Evolutionary conservation across 1,140 invertebrate genomes (phyloP).

Genomic region (Eriocheir sinensis): DNA sequence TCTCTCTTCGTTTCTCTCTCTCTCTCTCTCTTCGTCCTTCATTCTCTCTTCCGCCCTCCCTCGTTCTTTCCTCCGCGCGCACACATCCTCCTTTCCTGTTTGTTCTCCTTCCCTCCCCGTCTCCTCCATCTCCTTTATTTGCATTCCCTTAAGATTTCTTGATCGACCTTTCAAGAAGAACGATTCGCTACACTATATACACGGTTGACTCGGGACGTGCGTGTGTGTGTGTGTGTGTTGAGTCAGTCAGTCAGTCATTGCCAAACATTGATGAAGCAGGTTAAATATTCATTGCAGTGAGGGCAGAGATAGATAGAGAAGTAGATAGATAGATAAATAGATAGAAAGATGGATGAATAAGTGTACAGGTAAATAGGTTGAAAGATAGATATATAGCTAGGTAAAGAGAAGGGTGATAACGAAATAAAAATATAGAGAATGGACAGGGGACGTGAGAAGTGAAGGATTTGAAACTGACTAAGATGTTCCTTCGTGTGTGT

Average conservation of each 20-base stretch:
- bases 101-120: not conserved
- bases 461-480: too few species aligned
- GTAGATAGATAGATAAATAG: not conserved
- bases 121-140: not conserved
- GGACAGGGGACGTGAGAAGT: too few species aligned
- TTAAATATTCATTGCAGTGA: too few species aligned
- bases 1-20: not conserved
- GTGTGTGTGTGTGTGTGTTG: conserved; percentile 7
- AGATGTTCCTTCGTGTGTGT: too few species aligned
- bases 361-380: not conserved
- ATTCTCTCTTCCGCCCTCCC: not conserved
- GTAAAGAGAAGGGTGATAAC: too few species aligned
- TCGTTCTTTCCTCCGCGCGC: not conserved
- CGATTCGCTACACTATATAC: not conserved
- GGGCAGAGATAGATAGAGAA: not conserved
- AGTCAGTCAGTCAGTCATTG: not conserved
- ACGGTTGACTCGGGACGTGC: not conserved
- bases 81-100: not conserved
- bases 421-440: too few species aligned
- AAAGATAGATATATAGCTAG: not conserved
- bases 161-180: not conserved
- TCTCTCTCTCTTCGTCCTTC: not conserved
- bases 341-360: not conserved
- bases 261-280: not conserved
- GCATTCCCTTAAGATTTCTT: not conserved